A percentile compares a stretch with the other conserved stretches of the same genome.
phyloP scores from a whole-genome alignment of 2,113 vertebrate genomes.

The Pholis gunnellus region DNA sequence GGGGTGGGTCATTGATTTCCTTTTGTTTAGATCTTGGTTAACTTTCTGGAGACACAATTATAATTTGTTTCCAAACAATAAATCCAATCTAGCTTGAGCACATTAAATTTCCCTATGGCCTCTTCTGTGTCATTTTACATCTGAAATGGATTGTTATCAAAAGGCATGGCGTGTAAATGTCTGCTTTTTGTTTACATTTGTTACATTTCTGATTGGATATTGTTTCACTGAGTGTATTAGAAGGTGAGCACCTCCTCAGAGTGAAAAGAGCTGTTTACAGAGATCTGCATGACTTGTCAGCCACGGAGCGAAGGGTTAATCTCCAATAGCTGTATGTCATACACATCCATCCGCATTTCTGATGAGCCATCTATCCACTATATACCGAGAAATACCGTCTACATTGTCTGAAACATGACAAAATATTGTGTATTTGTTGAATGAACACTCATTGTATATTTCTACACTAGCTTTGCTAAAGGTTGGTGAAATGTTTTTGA shows the following conservation, averaged over 20 bases:
- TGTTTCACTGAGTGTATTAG: slow-evolving; percentile 62
- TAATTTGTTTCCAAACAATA: slow-evolving; percentile 88
- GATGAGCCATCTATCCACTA: slow-evolving; percentile 46
- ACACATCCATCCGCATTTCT: slow-evolving; percentile 49
- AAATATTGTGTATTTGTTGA: slow-evolving; percentile 45
- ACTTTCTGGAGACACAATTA: slow-evolving; percentile 88
- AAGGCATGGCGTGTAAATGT: slow-evolving; percentile 69
- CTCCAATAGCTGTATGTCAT: slow-evolving; percentile 50
- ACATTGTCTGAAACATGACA: slow-evolving; percentile 35
- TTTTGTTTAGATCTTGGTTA: slow-evolving; percentile 87
- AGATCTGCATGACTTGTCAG: slow-evolving; percentile 62
- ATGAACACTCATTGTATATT: slow-evolving; percentile 53
- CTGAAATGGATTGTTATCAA: slow-evolving; percentile 76
- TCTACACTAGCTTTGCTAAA: slow-evolving; percentile 58
- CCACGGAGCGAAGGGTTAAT: slow-evolving; percentile 62
- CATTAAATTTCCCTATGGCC: slow-evolving; percentile 83
- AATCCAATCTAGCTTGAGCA: slow-evolving; percentile 84
- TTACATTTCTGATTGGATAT: slow-evolving; percentile 79
- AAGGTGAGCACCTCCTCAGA: slow-evolving; percentile 68
- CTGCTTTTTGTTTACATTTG: slow-evolving; percentile 69
- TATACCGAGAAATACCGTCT: slow-evolving; percentile 10
- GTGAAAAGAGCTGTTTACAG: slow-evolving; percentile 59
- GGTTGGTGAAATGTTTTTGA: slow-evolving; percentile 69
- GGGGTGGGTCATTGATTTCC: slow-evolving; percentile 86
- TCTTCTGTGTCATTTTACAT: slow-evolving; percentile 83